phyloP scores from a whole-genome alignment of 2,888 invertebrate species.

The Cistogaster globosa region DNA sequence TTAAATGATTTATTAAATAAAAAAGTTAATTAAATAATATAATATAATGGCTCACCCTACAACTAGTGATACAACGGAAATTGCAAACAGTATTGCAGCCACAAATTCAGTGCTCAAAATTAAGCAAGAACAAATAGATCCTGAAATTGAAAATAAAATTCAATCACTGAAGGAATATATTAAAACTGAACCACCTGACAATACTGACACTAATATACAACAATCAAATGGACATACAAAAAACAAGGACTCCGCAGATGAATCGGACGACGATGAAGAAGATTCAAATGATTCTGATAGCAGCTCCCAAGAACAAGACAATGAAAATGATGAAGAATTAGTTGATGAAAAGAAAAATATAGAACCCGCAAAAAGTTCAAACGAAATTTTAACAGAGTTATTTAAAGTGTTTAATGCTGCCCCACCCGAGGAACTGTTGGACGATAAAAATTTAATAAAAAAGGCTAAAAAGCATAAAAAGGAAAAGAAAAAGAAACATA shows the following conservation, averaged over 20 bases:
- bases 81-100: not conserved
- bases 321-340: constrained; percentile 42
- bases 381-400: constrained; percentile 91
- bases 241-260: constrained; percentile 28
- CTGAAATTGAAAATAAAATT: constrained; percentile 79
- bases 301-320: constrained; percentile 44
- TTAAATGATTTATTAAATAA: not conserved
- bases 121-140: constrained; percentile 80
- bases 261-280: constrained; percentile 43
- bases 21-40: not conserved
- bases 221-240: constrained; percentile 28
- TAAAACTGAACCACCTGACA: constrained; percentile 55
- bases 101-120: constrained; percentile 73
- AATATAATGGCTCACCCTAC: constrained; percentile 36
- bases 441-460: constrained; percentile 79
- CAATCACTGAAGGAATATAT: constrained; percentile 55
- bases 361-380: constrained; percentile 81
- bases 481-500: constrained; percentile 81
- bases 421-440: constrained; percentile 85
- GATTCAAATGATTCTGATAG: constrained; percentile 49
- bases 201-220: constrained; percentile 6
- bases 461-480: constrained; percentile 78
- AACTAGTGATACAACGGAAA: not conserved
- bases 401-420: constrained; percentile 88
- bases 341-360: constrained; percentile 80